Evolutionary conservation across 2,113 vertebrate genomes (phyloP).

Genomic region (Heterotilapia buettikoferi): DNA sequence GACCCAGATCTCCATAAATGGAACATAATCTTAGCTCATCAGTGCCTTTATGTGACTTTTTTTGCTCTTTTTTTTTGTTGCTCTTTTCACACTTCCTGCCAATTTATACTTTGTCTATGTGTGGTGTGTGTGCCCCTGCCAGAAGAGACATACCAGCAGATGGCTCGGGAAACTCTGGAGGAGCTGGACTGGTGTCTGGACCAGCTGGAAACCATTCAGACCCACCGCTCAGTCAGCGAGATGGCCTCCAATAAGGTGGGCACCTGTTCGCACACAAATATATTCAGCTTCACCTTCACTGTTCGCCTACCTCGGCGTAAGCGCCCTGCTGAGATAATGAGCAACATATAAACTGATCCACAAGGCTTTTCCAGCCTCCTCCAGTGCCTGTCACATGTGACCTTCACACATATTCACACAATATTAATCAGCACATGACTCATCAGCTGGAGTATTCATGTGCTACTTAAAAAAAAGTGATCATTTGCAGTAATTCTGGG

Average conservation of each 20-base stretch:
- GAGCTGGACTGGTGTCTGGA: conserved; percentile 94
- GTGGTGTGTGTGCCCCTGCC: neutral
- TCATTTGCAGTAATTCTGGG: neutral
- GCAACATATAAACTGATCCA: neutral
- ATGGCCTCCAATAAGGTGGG: conserved; percentile 89
- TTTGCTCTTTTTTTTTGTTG: neutral
- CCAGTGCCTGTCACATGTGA: neutral
- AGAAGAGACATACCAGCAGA: conserved; percentile 91
- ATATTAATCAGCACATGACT: neutral
- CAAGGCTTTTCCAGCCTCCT: neutral
- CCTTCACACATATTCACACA: neutral
- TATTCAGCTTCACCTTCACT: neutral
- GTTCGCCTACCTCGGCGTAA: neutral
- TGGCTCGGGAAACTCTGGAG: conserved; percentile 88
- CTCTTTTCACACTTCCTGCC: neutral
- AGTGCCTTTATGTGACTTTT: neutral
- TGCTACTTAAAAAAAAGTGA: neutral
- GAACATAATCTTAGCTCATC: neutral
- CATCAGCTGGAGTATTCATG: neutral
- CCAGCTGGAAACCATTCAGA: conserved; percentile 89
- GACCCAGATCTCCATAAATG: neutral
- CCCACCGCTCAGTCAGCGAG: conserved; percentile 89
- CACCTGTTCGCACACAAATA: conserved; percentile 6
- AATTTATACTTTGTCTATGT: neutral
- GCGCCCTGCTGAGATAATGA: neutral